These are phyloP conservation scores for Meloe dianella DNA, from an alignment of 2,888 invertebrate species.

Conservation along the genomic window DNA sequence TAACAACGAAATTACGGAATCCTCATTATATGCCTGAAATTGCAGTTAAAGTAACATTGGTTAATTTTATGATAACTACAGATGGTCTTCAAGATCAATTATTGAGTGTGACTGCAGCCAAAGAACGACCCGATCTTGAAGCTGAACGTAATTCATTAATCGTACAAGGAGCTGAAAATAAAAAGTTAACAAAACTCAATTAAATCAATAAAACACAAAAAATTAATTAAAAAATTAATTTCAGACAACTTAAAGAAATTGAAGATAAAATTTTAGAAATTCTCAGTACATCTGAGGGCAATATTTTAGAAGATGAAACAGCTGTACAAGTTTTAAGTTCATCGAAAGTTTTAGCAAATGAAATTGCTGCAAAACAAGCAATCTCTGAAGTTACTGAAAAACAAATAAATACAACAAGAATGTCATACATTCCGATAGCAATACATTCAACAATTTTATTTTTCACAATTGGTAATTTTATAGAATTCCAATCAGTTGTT, in stretches of 20 bases:
- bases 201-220: neutral
- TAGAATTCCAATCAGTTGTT: neutral
- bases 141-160: constrained; percentile 88
- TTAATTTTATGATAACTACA: constrained; percentile 92
- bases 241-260: constrained; percentile 79
- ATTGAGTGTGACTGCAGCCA: constrained; percentile 87
- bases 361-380: constrained; percentile 89
- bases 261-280: constrained; percentile 89
- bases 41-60: constrained; percentile 86
- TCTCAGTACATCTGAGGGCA: constrained; percentile 73
- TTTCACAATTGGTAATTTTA: constrained; percentile 78
- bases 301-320: constrained; percentile 89
- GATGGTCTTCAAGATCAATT: constrained; percentile 90
- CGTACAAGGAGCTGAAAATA: constrained; percentile 85
- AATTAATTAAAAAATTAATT: constrained; percentile 14
- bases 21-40: constrained; percentile 95
- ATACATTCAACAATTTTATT: constrained; percentile 88
- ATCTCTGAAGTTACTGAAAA: constrained; percentile 88
- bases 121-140: constrained; percentile 90
- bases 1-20: constrained; percentile 91
- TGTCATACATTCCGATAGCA: constrained; percentile 90
- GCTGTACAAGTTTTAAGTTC: constrained; percentile 88
- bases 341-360: constrained; percentile 87
- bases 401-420: constrained; percentile 84
- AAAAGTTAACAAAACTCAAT: constrained; percentile 58